phyloP scores from a whole-genome alignment of 2,888 invertebrate genomes.

The Ormyrus pomaceus region DNA sequence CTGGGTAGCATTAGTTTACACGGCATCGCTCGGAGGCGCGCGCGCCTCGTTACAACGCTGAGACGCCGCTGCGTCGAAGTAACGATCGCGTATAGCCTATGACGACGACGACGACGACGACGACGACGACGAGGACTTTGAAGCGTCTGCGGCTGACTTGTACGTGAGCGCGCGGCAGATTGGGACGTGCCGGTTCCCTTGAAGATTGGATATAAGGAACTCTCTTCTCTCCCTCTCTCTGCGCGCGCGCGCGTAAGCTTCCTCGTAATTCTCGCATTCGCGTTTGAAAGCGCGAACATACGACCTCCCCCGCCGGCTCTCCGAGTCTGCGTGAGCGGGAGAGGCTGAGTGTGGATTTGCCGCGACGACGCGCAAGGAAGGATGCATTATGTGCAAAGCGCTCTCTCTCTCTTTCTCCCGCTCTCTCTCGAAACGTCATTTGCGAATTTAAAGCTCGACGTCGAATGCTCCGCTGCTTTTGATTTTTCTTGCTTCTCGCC shows the following conservation, averaged over 20 bases:
- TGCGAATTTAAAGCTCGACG: too few relatives aligned
- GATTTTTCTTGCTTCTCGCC: too few relatives aligned
- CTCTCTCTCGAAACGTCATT: too few relatives aligned
- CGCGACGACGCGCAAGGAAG: too few relatives aligned
- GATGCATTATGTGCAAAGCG: neutral
- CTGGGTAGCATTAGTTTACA: slow-evolving; percentile 1
- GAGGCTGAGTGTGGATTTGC: neutral
- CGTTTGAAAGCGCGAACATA: slow-evolving; percentile 16
- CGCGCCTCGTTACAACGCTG: slow-evolving; percentile 20
- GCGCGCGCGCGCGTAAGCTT: slow-evolving; percentile 59
- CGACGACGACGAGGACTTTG: neutral
- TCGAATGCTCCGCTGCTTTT: too few relatives aligned
- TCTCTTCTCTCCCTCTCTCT: slow-evolving; percentile 6
- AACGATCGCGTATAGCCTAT: slow-evolving; percentile 14
- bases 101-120: neutral
- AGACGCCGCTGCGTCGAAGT: slow-evolving; percentile 1
- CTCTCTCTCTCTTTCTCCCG: too few relatives aligned
- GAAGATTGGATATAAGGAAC: slow-evolving; percentile 64
- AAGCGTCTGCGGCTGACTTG: slow-evolving; percentile 40
- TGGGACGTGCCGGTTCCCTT: slow-evolving; percentile 47
- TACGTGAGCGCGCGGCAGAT: slow-evolving; percentile 40
- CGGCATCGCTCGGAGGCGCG: neutral
- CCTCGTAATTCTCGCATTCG: slow-evolving; percentile 60
- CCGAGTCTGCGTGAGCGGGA: neutral
- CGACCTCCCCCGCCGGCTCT: neutral